Conservation (phyloP, 2,888 invertebrate genomes). For the Vannuccia rotundouncinata region DNA sequence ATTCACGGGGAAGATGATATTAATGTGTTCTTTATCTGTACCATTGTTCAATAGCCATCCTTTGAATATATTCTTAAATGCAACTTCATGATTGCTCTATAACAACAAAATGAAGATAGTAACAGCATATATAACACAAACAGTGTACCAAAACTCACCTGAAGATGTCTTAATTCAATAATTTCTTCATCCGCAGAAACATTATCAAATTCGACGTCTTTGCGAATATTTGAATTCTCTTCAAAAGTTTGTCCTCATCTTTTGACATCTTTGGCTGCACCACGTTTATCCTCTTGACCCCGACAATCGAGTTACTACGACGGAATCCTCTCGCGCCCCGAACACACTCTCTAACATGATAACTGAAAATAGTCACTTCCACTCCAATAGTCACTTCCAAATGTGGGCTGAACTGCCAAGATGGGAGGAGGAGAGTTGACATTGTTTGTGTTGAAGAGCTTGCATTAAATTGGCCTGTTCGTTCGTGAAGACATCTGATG, state of each 20-base stretch:
- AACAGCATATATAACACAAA: too few species aligned
- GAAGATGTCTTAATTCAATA: constrained; percentile 27
- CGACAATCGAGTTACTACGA: background rate
- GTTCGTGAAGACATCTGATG: background rate
- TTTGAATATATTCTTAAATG: constrained; percentile 31
- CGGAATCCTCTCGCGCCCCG: constrained; percentile 20
- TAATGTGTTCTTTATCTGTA: constrained; percentile 18
- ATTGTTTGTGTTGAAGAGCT: background rate
- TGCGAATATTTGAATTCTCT: background rate
- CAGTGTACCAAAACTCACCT: too few species aligned
- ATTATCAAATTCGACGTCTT: background rate
- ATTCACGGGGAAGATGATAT: background rate
- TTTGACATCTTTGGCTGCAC: background rate
- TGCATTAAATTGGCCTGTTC: background rate
- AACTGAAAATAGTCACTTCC: constrained; percentile 18
- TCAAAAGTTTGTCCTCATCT: background rate
- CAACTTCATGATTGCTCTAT: constrained; percentile 29
- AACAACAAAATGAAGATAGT: background rate
- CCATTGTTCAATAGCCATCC: constrained; percentile 27
- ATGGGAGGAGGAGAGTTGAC: too few species aligned
- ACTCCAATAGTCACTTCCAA: background rate
- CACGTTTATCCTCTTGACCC: constrained; percentile 5
- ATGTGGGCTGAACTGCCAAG: background rate
- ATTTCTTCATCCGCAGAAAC: constrained; percentile 30
- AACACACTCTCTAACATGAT: background rate